phyloP scores from a whole-genome alignment of 2,888 invertebrate species.

The Stenodera caucasica region DNA sequence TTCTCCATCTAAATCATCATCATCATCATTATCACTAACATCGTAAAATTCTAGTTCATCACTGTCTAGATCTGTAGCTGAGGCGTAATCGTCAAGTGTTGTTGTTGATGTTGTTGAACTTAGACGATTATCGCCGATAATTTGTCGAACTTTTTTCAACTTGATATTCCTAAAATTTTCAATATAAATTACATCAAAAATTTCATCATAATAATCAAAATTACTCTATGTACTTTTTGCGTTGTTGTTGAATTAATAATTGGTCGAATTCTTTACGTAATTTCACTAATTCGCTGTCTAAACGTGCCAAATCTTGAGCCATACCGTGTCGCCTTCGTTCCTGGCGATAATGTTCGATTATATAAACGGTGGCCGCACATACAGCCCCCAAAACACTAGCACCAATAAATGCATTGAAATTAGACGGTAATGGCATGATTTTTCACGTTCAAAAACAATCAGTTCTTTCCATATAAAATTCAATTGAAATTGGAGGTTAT shows the following conservation, averaged over 20 bases:
- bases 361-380: constrained; percentile 50
- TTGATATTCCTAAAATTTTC: constrained; percentile 12
- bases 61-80: constrained; percentile 47
- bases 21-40: constrained; percentile 49
- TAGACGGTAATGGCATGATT: constrained; percentile 39
- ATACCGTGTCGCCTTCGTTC: constrained; percentile 47
- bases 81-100: constrained; percentile 47
- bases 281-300: constrained; percentile 46
- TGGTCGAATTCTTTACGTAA: constrained; percentile 47
- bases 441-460: constrained; percentile 1
- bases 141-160: constrained; percentile 27
- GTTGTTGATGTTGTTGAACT: constrained; percentile 22
- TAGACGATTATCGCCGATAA: constrained; percentile 10
- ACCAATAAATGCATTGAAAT: constrained; percentile 44
- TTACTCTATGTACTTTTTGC: constrained; percentile 32
- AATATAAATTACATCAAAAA: no score
- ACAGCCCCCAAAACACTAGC: constrained; percentile 52
- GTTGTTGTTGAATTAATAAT: constrained; percentile 37
- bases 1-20: constrained; percentile 2
- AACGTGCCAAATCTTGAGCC: constrained; percentile 48
- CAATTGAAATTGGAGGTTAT: no score
- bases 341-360: constrained; percentile 51
- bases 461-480: constrained; percentile 4
- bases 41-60: constrained; percentile 55
- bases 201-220: no score